Base-by-base conservation (phyloP, 2,113 vertebrate species). In the mouse (Mus musculus) region DNA sequence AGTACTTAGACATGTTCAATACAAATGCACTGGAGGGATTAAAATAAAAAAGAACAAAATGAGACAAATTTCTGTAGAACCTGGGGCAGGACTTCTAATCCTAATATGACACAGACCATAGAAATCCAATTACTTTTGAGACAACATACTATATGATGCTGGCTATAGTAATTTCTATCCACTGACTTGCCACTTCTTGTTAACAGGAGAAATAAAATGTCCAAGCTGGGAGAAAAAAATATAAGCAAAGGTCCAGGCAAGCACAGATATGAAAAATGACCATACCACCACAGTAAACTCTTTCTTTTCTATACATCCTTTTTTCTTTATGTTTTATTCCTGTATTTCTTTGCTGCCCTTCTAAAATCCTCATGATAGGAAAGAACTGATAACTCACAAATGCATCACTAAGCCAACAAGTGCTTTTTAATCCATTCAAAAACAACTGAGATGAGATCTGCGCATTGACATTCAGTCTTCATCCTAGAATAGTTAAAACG, bases 81-180 rank as follows among this genome's bases (percentile, higher is more conserved):
- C 28, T 39, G 30, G 5, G 28, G 9, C 76, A 91, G 76, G 63
- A 90, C 69, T 80, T 95, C 92, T 95, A 96, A 95, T 65, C 84
- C 71, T 22, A 91, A 36, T 85, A 10, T 92, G 76, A 81, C 80
- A n/a, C 49, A 42, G 30, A 46, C 28, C 16, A 1, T 49, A 97
- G 90, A 94, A 95, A 92, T 84, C 46, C 73, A 92, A 95, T 95
- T 96, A 86, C 33, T 26, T 96, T 84, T 88, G 69, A 96, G 76
- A 95, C 46, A 95, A 93, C 93, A 91, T 81, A 72, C n/a, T 81
- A 89, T 67, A 90, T 96, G 71, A 80, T 89, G 71, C 19, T 93
- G 90, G 33, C 46, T 54, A 61, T 5, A 14, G n/a, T 67, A 56
- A 9, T 76, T 96, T 90, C 69, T 89, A 36, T 61, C 71, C 3